phyloP scores from a whole-genome alignment of 1,140 invertebrate genomes.

The Anastatus disparis region DNA sequence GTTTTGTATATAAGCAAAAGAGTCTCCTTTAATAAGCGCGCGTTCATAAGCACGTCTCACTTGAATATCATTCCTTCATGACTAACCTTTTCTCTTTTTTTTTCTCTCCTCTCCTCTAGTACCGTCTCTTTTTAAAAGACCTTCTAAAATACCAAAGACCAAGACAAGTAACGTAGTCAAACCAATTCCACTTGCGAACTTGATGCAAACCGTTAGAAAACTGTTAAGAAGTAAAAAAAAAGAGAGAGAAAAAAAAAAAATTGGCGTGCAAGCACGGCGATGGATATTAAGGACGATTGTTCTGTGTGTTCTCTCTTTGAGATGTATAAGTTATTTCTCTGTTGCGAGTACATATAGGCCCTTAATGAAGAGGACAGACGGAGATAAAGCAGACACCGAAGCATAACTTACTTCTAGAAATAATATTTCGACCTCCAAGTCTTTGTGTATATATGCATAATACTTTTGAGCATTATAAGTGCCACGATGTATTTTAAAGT shows the following conservation, averaged over 20 bases:
- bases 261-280: no score
- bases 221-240: neutral
- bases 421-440: constrained; percentile 19
- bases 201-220: no score
- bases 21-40: constrained; percentile 12
- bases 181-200: no score
- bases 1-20: no score
- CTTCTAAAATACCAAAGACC: constrained; percentile 17
- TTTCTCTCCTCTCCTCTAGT: neutral
- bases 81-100: neutral
- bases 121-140: no score
- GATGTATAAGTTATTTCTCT: no score
- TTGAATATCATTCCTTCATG: constrained; percentile 24
- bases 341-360: no score
- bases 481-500: no score
- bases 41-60: constrained; percentile 7
- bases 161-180: neutral
- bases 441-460: no score
- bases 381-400: constrained; percentile 25
- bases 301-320: no score
- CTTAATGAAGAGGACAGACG: constrained; percentile 11
- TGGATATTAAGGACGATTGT: no score
- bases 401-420: neutral
- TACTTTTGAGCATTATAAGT: no score
- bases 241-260: constrained; percentile 1